Conservation (phyloP, 2,113 vertebrate genomes). For the Oncorhynchus mykiss region DNA sequence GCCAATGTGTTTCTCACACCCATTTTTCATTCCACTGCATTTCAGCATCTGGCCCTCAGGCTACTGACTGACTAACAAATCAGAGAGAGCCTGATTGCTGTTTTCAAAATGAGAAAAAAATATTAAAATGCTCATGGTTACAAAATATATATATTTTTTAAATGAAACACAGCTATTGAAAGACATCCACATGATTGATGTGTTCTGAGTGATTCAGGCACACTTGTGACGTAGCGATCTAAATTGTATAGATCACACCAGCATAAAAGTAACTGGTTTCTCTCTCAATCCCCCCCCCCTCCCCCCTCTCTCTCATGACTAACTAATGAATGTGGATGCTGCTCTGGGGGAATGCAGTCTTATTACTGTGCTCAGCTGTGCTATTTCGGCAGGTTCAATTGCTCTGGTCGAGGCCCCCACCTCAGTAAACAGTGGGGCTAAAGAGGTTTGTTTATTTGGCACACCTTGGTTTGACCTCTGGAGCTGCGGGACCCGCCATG, state of each 20-base stretch:
- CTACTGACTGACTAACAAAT: constrained; percentile 54
- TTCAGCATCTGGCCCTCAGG: constrained; percentile 39
- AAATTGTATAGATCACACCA: constrained; percentile 25
- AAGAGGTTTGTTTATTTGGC: constrained; percentile 77
- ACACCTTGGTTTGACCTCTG: constrained; percentile 73
- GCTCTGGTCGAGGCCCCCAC: constrained; percentile 55
- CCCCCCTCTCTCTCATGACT: constrained; percentile 49
- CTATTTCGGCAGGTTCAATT: constrained; percentile 60
- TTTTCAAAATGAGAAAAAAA: constrained; percentile 29
- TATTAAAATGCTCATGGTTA: constrained; percentile 19
- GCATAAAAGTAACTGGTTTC: constrained; percentile 28
- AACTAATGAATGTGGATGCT: constrained; percentile 67
- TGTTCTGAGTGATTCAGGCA: constrained; percentile 26
- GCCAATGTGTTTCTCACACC: constrained; percentile 47
- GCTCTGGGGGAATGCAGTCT: constrained; percentile 61
- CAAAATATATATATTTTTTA: not conserved
- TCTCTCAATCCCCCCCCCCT: constrained; percentile 19
- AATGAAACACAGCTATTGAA: not conserved
- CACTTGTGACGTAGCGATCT: constrained; percentile 38
- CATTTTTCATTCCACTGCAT: constrained; percentile 40
- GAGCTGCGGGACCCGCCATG: constrained; percentile 56
- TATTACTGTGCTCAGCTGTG: constrained; percentile 58
- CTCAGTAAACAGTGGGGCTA: constrained; percentile 70
- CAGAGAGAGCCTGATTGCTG: constrained; percentile 38
- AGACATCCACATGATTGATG: not conserved